These are phyloP conservation scores for Drosophila subsilvestris DNA, from an alignment of 2,888 invertebrate genomes.

Conservation along the genomic window DNA sequence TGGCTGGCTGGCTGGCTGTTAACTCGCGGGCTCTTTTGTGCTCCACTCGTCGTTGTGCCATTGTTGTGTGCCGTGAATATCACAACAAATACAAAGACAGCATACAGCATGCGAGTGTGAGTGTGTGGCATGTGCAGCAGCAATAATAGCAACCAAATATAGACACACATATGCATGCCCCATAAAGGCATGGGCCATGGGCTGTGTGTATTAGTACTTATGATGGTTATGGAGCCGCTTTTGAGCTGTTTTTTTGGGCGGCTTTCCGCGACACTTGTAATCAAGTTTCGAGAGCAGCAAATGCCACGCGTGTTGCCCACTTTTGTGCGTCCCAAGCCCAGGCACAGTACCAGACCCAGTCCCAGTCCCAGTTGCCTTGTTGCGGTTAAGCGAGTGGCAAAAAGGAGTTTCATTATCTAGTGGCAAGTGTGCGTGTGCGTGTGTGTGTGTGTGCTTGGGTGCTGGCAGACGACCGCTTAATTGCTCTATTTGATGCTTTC, in stretches of 20 bases:
- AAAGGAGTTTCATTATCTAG: neutral
- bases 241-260: constrained; percentile 40
- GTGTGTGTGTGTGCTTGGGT: neutral
- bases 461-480: constrained; percentile 64
- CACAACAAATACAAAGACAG: constrained; percentile 24
- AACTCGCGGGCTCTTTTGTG: constrained; percentile 63
- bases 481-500: constrained; percentile 78
- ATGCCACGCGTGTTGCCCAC: constrained; percentile 10
- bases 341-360: too few relatives aligned
- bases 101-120: too few relatives aligned
- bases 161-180: neutral
- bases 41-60: constrained; percentile 10
- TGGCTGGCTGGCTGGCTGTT: constrained; percentile 55
- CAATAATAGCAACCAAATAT: too few relatives aligned
- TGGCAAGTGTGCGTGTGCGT: neutral
- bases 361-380: neutral
- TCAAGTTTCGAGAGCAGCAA: constrained; percentile 27
- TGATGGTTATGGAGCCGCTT: constrained; percentile 42
- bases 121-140: too few relatives aligned
- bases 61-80: constrained; percentile 37
- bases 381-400: neutral
- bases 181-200: neutral
- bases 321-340: constrained; percentile 10
- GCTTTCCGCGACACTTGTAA: constrained; percentile 48
- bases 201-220: constrained; percentile 24